Percentiles rank a stretch among this genome's conserved stretches.
Evolutionary conservation across 2,888 invertebrate genomes (phyloP).

Genomic region (Corbicula japonica): DNA sequence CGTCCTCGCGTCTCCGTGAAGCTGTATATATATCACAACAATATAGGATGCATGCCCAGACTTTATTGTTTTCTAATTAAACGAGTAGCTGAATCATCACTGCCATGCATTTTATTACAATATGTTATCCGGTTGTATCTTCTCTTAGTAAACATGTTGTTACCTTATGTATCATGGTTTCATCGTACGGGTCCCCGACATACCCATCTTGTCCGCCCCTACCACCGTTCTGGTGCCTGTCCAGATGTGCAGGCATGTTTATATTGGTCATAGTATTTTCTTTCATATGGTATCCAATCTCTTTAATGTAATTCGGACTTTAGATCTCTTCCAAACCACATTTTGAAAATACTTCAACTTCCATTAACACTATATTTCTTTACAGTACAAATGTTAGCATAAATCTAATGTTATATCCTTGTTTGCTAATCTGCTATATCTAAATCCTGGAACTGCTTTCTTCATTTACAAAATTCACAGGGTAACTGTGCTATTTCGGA

Average conservation of each 20-base stretch:
- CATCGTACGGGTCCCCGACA: constrained; percentile 55
- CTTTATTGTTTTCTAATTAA: neutral
- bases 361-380: neutral
- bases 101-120: neutral
- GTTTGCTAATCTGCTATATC: too few species aligned
- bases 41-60: neutral
- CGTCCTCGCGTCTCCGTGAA: neutral
- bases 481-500: constrained; percentile 11
- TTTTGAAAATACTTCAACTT: neutral
- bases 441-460: too few species aligned
- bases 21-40: neutral
- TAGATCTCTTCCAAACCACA: neutral
- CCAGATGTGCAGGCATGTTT: constrained; percentile 29
- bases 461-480: neutral
- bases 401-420: neutral
- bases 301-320: neutral
- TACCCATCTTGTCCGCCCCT: constrained; percentile 9
- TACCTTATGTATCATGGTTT: constrained; percentile 67
- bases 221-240: constrained; percentile 38
- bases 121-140: neutral
- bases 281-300: neutral
- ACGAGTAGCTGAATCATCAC: neutral
- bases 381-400: neutral
- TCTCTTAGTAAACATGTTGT: neutral
- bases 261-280: constrained; percentile 7